Conservation (phyloP, 2,888 invertebrate genomes). For the Sminthurides aquaticus region DNA sequence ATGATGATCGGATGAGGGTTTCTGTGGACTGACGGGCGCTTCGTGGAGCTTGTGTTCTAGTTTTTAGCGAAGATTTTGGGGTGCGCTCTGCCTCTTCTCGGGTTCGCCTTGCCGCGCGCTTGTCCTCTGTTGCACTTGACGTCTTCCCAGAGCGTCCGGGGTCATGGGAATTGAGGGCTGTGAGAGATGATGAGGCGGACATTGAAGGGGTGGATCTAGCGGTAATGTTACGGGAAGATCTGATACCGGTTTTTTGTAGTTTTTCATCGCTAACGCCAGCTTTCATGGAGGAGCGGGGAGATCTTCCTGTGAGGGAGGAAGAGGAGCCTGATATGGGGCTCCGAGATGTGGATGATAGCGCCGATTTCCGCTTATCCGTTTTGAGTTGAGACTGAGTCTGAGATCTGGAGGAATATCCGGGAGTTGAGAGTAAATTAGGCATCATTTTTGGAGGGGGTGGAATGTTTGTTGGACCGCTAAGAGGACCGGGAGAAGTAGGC, state of each 20-base stretch:
- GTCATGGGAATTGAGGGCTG: background rate
- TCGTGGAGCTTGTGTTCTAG: background rate
- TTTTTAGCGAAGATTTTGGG: background rate
- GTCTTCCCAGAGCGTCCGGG: background rate
- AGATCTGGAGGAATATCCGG: background rate
- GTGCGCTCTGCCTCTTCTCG: background rate
- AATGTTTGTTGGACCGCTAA: background rate
- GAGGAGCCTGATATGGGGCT: background rate
- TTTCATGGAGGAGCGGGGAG: background rate
- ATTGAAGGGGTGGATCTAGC: background rate
- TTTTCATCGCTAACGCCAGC: background rate
- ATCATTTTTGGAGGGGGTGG: slow-evolving; percentile 19
- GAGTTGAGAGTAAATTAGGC: background rate
- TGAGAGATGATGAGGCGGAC: background rate
- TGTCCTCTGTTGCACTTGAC: background rate
- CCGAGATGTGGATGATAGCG: background rate
- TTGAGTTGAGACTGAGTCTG: background rate
- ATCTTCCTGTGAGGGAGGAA: background rate
- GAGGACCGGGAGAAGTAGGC: slow-evolving; percentile 31
- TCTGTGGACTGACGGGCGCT: background rate
- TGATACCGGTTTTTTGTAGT: background rate
- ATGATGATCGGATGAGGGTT: background rate
- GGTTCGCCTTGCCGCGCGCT: background rate
- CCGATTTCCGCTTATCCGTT: background rate
- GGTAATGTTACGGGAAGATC: background rate